Conservation (phyloP, 2,113 vertebrate species). For the Ramphastos sulfuratus region DNA sequence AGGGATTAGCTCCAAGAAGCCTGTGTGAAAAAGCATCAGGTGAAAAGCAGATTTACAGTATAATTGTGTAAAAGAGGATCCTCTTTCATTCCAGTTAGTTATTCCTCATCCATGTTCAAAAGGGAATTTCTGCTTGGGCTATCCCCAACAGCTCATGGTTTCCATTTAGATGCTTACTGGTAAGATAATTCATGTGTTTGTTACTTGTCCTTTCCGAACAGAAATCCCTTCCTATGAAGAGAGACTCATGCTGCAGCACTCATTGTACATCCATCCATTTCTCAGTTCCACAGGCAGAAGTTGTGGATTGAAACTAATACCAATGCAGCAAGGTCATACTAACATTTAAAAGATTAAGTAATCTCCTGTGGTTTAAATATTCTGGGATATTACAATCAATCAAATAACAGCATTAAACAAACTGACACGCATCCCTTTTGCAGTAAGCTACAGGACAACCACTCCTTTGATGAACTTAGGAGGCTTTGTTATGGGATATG, state of each 20-base stretch:
- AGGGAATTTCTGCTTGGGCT: background rate
- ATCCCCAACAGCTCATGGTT: background rate
- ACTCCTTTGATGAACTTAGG: background rate
- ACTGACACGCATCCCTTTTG: fast-evolving
- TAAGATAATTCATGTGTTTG: background rate
- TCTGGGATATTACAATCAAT: background rate
- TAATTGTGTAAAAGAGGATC: background rate
- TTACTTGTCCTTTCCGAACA: background rate
- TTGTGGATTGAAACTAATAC: background rate
- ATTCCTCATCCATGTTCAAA: background rate
- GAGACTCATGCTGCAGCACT: background rate
- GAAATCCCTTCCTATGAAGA: background rate
- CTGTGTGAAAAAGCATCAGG: background rate
- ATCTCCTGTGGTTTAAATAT: background rate
- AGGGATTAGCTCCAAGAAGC: background rate
- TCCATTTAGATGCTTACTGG: background rate
- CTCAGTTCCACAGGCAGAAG: background rate
- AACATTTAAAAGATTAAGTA: background rate
- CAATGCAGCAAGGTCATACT: background rate
- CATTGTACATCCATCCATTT: background rate
- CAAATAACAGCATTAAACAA: background rate
- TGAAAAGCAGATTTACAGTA: conserved; percentile 15
- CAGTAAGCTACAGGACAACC: background rate
- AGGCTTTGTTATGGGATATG: background rate
- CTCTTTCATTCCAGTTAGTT: conserved; percentile 6